Conservation (phyloP, 2,797 vertebrate genomes). For the Alcedo atthis region DNA sequence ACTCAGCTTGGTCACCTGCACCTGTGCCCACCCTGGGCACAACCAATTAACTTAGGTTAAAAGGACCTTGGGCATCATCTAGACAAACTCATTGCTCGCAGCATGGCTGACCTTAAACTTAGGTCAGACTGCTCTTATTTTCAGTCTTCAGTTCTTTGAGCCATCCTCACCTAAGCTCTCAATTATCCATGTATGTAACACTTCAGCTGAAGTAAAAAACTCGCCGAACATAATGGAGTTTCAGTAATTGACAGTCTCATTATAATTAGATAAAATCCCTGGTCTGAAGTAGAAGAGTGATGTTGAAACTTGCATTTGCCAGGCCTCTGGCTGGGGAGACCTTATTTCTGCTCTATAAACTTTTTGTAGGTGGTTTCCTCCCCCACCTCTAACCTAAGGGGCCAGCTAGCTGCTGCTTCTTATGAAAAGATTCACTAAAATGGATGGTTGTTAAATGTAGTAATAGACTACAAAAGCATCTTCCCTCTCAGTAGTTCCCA, state of each 20-base stretch:
- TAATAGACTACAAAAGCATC: background rate
- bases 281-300: background rate
- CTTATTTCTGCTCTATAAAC: slow-evolving; percentile 37
- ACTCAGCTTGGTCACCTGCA: background rate
- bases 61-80: background rate
- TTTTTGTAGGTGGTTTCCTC: background rate
- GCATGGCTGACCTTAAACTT: background rate
- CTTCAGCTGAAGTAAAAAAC: background rate
- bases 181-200: accelerated
- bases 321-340: background rate
- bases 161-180: background rate
- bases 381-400: background rate
- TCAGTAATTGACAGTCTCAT: background rate
- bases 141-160: background rate
- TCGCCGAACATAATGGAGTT: background rate
- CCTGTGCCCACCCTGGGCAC: background rate
- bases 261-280: background rate
- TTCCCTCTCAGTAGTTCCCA: background rate
- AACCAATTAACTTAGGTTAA: background rate
- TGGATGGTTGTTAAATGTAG: background rate
- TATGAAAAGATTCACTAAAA: background rate
- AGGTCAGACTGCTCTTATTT: background rate
- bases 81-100: background rate
- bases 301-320: background rate
- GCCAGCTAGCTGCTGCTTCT: background rate